phyloP scores from a whole-genome alignment of 1,140 invertebrate genomes.

The Drosophila willistoni region DNA sequence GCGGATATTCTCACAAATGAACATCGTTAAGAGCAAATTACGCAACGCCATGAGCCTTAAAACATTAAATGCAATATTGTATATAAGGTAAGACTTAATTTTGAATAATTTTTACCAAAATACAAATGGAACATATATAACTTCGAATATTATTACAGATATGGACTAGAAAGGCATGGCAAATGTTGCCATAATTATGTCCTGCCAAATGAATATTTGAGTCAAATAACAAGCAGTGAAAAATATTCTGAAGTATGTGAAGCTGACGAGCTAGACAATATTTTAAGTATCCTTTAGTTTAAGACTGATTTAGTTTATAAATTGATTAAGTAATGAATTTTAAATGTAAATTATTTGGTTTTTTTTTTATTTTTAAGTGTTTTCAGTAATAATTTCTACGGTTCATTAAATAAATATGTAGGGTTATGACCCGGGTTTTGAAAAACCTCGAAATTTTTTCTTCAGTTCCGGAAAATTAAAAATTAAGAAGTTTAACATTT shows the following conservation, averaged over 20 bases:
- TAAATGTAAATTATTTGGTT: neutral
- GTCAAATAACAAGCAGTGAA: neutral
- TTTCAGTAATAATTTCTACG: constrained; percentile 6
- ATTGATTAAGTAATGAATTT: neutral
- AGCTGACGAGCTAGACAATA: constrained; percentile 2
- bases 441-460: too few relatives aligned
- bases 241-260: neutral
- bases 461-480: too few relatives aligned
- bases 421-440: too few relatives aligned
- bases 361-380: neutral
- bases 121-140: constrained; percentile 7
- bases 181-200: neutral
- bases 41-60: constrained; percentile 14
- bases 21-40: constrained; percentile 19
- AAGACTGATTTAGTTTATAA: neutral
- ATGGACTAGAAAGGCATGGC: neutral
- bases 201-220: neutral
- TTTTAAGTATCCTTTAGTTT: constrained; percentile 4
- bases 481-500: too few relatives aligned
- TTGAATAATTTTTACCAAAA: neutral
- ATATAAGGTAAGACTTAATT: constrained; percentile 10
- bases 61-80: constrained; percentile 20
- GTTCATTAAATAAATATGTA: constrained; percentile 1
- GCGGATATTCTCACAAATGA: constrained; percentile 15
- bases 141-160: constrained; percentile 14